Conservation (phyloP, 2,888 invertebrate species). For the Hetaerina titia region DNA sequence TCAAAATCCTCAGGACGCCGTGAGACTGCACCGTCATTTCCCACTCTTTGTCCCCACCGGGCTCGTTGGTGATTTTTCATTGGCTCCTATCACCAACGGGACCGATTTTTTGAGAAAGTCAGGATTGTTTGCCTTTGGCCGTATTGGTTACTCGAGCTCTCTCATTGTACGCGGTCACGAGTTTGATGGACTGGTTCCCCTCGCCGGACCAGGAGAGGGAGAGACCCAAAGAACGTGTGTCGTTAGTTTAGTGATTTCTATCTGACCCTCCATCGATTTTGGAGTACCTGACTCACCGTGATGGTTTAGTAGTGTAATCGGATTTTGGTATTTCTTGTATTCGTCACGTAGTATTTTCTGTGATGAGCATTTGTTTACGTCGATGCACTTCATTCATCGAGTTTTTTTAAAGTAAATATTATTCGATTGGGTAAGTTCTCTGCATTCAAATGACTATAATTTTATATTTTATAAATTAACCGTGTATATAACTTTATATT, state of each 20-base stretch:
- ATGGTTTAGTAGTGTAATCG: not conserved
- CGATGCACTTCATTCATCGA: not conserved
- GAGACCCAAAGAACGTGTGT: not conserved
- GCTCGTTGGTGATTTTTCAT: slow-evolving; percentile 48
- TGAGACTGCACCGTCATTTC: slow-evolving; percentile 54
- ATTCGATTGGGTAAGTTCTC: not conserved
- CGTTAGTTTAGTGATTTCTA: slow-evolving; percentile 19
- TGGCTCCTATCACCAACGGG: slow-evolving; percentile 42
- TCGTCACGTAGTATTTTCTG: not conserved
- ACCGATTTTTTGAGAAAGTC: slow-evolving; percentile 44
- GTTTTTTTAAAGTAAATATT: not conserved
- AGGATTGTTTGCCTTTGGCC: slow-evolving; percentile 48
- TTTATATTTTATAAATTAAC: too few species aligned
- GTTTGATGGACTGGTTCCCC: slow-evolving; percentile 30
- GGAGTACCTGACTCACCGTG: not conserved
- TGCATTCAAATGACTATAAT: too few species aligned
- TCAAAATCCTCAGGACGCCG: not conserved
- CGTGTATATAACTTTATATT: too few species aligned
- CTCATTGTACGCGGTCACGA: slow-evolving; percentile 36
- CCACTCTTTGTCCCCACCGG: not conserved
- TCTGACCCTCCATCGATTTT: slow-evolving; percentile 13
- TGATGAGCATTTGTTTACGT: not conserved
- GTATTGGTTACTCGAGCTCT: slow-evolving; percentile 29
- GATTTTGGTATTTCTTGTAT: not conserved
- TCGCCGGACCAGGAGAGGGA: not conserved